Conservation (phyloP, 2,797 vertebrate species). For the Coilia nasus region DNA sequence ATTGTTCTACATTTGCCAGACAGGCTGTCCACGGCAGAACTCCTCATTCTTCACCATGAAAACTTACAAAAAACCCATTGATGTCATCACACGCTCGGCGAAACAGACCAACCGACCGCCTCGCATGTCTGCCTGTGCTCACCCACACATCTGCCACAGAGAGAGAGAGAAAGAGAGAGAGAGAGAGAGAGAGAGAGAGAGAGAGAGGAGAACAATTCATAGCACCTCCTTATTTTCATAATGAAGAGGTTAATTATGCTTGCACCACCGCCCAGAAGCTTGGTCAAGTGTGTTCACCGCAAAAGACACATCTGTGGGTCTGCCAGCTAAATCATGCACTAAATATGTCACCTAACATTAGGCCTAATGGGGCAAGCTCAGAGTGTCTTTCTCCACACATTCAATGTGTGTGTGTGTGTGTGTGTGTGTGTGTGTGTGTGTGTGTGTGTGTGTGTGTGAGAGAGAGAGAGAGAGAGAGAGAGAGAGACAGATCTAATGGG, state of each 20-base stretch:
- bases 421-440: no score
- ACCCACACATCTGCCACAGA: constrained; percentile 66
- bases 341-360: constrained; percentile 79
- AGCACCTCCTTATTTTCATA: constrained; percentile 77
- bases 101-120: constrained; percentile 56
- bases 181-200: no score
- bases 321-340: constrained; percentile 80
- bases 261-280: constrained; percentile 64
- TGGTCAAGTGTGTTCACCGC: constrained; percentile 68
- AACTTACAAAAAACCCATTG: constrained; percentile 56
- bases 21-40: constrained; percentile 19
- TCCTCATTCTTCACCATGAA: constrained; percentile 49
- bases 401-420: no score
- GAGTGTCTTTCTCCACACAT: no score
- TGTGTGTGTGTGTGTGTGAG: no score
- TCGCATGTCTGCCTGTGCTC: constrained; percentile 65
- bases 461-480: no score
- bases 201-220: constrained; percentile 57
- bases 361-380: constrained; percentile 67
- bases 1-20: not conserved
- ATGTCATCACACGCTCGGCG: constrained; percentile 63
- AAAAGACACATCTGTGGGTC: constrained; percentile 80
- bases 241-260: constrained; percentile 82
- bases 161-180: no score
- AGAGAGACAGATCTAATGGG: no score